Base-by-base conservation (phyloP, 1,140 invertebrate species). In the Rhynchophorus ferrugineus region DNA sequence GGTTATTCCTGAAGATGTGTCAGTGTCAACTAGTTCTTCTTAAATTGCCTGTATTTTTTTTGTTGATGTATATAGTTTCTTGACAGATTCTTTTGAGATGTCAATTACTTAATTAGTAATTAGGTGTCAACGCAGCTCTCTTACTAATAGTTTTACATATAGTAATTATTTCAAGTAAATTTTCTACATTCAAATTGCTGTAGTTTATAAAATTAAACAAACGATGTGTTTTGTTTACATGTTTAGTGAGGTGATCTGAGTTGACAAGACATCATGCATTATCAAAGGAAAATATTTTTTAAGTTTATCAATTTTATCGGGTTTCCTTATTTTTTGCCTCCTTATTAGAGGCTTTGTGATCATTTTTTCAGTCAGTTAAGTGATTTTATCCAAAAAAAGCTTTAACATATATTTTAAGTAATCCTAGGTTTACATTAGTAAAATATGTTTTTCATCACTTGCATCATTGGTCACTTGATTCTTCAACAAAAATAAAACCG, bases 51-150 rank as follows among this genome's bases (percentile, higher is more conserved):
- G 39, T 38, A n/a, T n/a, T n/a, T 54, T 38, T 49, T 36, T 37
- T 14, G 19, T 41, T 36, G 29, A 42, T 58, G 56, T 58, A 58
- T 22, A 58, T 58, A 58, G 47, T 47, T 54, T 13, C 19, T 56
- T 57, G 48, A 50, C 38, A 38, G 24, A 43, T 33, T 17, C 20
- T 36, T 49, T 38, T 43, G 48, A 50, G n/a, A n/a, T n/a, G n/a
- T n/a, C n/a, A n/a, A n/a, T n/a, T n/a, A n/a, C n/a, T n/a, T n/a
- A n/a, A n/a, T n/a, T n/a, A n/a, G n/a, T n/a, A n/a, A n/a, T n/a
- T n/a, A n/a, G n/a, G n/a, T n/a, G n/a, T n/a, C n/a, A n/a, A n/a
- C n/a, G n/a, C n/a, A n/a, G n/a, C n/a, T n/a, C n/a, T n/a, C n/a
- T n/a, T n/a, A n/a, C n/a, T n/a, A n/a, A n/a, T n/a, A n/a, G n/a